phyloP scores from a whole-genome alignment of 35 echinoderm and acorn worm genomes.

The Ophioderma brevispina region DNA sequence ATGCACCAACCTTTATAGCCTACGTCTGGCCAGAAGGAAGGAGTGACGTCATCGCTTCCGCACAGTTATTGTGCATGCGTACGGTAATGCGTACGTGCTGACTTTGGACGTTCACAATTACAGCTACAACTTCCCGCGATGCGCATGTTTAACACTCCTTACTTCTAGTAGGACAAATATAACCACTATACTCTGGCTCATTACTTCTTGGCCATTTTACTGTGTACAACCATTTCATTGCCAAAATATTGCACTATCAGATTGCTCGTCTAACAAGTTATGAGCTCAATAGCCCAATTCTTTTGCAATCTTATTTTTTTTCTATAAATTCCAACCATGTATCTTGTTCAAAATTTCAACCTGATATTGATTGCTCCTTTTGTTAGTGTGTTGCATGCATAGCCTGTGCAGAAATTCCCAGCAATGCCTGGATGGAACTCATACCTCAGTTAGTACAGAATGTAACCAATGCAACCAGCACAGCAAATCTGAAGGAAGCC shows the following conservation, averaged over 20 bases:
- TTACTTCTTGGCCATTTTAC: neutral
- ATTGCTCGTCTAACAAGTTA: neutral
- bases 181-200: neutral
- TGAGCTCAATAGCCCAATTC: neutral
- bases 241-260: neutral
- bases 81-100: too few species aligned
- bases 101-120: too few species aligned
- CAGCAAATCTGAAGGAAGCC: slow-evolving; percentile 63
- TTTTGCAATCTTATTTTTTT: neutral
- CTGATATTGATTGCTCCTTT: neutral
- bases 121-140: too few species aligned
- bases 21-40: too few species aligned
- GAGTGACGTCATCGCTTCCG: too few species aligned
- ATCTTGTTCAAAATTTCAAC: neutral
- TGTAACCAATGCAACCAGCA: slow-evolving; percentile 43
- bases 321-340: neutral
- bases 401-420: slow-evolving; percentile 87
- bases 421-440: slow-evolving; percentile 73
- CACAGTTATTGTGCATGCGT: too few species aligned
- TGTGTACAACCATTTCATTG: neutral
- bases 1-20: too few species aligned
- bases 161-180: too few species aligned
- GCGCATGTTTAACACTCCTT: too few species aligned
- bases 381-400: slow-evolving; percentile 90
- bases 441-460: slow-evolving; percentile 70